Percentiles rank a stretch among this genome's conserved stretches.
These are phyloP conservation scores for Circaetus cinerascens DNA, from an alignment of 2,113 vertebrate species.

Conservation along the genomic window DNA sequence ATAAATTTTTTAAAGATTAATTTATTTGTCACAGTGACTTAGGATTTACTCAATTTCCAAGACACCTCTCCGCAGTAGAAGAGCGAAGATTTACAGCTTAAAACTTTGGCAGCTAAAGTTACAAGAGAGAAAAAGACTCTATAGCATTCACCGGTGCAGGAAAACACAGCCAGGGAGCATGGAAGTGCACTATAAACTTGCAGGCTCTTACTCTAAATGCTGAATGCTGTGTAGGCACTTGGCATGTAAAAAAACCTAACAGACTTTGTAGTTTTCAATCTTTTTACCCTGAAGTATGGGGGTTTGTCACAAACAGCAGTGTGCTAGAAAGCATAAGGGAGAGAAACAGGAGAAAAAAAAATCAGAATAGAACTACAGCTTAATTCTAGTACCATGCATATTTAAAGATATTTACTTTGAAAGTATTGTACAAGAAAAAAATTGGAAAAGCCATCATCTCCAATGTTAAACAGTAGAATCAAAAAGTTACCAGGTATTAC, in stretches of 20 bases:
- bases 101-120: not conserved
- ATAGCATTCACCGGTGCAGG: not conserved
- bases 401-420: not conserved
- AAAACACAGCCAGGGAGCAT: not conserved
- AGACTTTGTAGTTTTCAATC: not conserved
- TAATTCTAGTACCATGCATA: not conserved
- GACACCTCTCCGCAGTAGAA: not conserved
- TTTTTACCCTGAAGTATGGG: not conserved
- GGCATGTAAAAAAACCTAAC: not conserved
- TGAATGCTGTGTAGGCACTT: not conserved
- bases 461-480: not conserved
- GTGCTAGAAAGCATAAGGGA: not conserved
- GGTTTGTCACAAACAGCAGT: not conserved
- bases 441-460: not conserved
- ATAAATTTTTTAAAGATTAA: not conserved
- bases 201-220: not conserved
- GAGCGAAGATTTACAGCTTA: not conserved
- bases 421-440: not conserved
- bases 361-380: not conserved
- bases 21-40: not conserved
- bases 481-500: not conserved
- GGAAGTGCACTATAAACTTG: not conserved
- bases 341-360: not conserved
- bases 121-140: not conserved
- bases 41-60: not conserved